phyloP scores from a whole-genome alignment of 2,888 invertebrate genomes.

The Oscheius sp. region DNA sequence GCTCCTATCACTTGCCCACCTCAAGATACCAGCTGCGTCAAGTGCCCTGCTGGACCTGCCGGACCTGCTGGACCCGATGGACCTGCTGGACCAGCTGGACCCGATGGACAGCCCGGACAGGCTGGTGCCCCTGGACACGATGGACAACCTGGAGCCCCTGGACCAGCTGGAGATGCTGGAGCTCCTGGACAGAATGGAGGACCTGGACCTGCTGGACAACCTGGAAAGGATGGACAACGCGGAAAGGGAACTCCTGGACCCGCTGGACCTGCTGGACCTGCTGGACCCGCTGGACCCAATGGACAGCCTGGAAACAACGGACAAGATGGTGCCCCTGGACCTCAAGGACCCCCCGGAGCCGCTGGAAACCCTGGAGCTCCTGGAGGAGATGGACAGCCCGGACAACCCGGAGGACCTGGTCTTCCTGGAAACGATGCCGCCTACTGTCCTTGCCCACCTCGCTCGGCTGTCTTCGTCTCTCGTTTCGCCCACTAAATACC shows the following conservation, averaged over 20 bases:
- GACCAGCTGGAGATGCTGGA: conserved; percentile 34
- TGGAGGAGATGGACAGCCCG: conserved; percentile 13
- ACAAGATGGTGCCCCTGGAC: conserved; percentile 42
- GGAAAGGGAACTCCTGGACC: conserved; percentile 47
- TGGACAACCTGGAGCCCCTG: conserved; percentile 34
- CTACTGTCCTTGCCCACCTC: conserved; percentile 51
- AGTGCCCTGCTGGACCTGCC: conserved; percentile 30
- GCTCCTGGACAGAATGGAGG: conserved; percentile 41
- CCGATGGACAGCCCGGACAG: conserved; percentile 31
- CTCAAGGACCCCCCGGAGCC: conserved; percentile 41
- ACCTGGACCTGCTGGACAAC: conserved; percentile 56
- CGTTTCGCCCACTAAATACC: conserved; percentile 25
- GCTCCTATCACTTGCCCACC: conserved; percentile 51
- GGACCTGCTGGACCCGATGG: conserved; percentile 39
- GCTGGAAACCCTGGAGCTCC: conserved; percentile 18
- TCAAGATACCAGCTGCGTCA: conserved; percentile 43
- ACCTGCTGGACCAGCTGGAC: conserved; percentile 34
- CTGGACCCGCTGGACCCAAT: conserved; percentile 44
- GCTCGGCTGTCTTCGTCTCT: conserved; percentile 47
- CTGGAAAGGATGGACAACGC: conserved; percentile 42
- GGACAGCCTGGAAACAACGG: conserved; percentile 42
- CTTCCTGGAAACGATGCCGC: conserved; percentile 47
- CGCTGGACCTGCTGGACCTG: conserved; percentile 50
- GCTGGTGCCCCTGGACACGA: conserved; percentile 32
- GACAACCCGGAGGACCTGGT: conserved; percentile 22